Evolutionary conservation across 2,888 invertebrate species (phyloP).

Genomic region (Charanyca ferruginea): DNA sequence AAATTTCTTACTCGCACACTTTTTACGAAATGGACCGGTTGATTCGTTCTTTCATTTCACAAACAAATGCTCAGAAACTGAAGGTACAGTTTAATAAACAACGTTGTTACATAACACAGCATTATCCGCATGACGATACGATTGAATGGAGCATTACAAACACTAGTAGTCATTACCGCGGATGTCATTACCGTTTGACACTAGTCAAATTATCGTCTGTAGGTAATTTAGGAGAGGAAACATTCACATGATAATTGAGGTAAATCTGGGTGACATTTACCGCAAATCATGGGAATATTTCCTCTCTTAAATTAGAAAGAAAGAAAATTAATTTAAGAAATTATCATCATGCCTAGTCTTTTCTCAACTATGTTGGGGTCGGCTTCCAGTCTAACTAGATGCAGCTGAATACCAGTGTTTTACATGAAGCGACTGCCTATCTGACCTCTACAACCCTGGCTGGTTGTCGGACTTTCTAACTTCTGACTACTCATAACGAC

Average conservation of each 20-base stretch:
- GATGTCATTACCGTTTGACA: constrained; percentile 15
- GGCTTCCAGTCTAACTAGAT: too few relatives aligned
- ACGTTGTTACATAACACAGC: background rate
- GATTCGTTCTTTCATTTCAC: constrained; percentile 1
- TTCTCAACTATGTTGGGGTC: too few relatives aligned
- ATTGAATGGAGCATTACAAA: background rate
- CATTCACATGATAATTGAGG: background rate
- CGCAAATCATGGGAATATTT: too few relatives aligned
- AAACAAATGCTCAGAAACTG: background rate
- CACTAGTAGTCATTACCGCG: background rate
- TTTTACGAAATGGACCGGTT: background rate
- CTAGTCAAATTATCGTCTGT: background rate
- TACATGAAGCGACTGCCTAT: too few relatives aligned
- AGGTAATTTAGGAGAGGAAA: constrained; percentile 6
- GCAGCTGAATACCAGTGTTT: too few relatives aligned
- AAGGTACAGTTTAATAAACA: constrained; percentile 15
- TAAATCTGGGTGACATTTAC: too few relatives aligned
- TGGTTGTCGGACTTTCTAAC: too few relatives aligned
- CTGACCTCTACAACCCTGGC: too few relatives aligned
- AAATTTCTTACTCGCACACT: too few relatives aligned
- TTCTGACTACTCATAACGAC: too few relatives aligned
- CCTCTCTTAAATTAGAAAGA: too few relatives aligned
- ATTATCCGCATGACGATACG: constrained; percentile 1
- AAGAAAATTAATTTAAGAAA: background rate
- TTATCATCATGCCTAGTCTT: too few relatives aligned